Conservation (phyloP, 92 coral and sea anemone genomes). For the Meandrina meandrites region DNA sequence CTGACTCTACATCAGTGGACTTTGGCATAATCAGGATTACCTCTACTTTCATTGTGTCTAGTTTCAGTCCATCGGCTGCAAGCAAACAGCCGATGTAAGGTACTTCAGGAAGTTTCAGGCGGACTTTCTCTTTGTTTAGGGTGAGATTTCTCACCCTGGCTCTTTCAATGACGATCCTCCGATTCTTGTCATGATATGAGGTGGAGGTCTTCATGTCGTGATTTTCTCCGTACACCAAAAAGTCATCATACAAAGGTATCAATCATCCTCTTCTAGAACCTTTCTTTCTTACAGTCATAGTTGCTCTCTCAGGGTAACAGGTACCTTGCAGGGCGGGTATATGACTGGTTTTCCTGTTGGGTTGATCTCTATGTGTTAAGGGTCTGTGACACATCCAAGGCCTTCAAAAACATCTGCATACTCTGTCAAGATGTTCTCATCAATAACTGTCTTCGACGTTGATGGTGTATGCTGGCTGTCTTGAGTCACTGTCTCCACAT, state of each 20-base stretch:
- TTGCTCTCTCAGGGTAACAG: constrained; percentile 44
- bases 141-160: constrained; percentile 33
- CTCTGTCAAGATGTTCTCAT: constrained; percentile 37
- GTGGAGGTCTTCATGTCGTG: too few species aligned
- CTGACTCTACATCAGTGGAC: too few species aligned
- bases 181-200: too few species aligned
- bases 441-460: not conserved
- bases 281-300: constrained; percentile 20
- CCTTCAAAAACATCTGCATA: constrained; percentile 45
- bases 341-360: constrained; percentile 45
- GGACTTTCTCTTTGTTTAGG: constrained; percentile 34
- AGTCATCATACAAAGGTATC: constrained; percentile 37
- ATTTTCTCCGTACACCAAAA: too few species aligned
- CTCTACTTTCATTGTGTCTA: constrained; percentile 39
- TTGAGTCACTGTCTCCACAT: constrained; percentile 32
- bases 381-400: constrained; percentile 41
- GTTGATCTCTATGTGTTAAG: constrained; percentile 39
- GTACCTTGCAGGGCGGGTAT: constrained; percentile 56
- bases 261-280: constrained; percentile 37
- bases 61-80: constrained; percentile 31
- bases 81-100: constrained; percentile 40
- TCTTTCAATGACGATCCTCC: constrained; percentile 27
- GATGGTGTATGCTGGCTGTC: not conserved
- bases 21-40: constrained; percentile 34
- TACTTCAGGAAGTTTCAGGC: constrained; percentile 39